Percentiles rank a stretch among this genome's conserved stretches.
Conservation (phyloP, 2,113 vertebrate genomes). For the Eulacestoma nigropectus region DNA sequence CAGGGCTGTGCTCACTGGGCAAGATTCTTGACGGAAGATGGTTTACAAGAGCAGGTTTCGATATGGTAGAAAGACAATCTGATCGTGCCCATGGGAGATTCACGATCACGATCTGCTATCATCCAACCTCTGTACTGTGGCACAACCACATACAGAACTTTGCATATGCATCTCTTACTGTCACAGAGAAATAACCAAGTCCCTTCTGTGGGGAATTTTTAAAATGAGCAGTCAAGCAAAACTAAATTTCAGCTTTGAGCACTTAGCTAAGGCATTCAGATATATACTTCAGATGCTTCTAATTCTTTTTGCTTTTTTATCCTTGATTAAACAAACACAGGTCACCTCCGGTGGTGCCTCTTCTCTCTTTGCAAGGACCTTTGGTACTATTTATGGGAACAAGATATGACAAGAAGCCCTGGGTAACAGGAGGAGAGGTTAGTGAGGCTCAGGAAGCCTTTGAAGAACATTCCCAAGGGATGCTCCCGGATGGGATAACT, state of each 20-base stretch:
- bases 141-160: background rate
- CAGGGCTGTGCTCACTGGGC: rapidly evolving
- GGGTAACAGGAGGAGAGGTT: background rate
- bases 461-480: background rate
- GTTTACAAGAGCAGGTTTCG: background rate
- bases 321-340: background rate
- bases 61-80: background rate
- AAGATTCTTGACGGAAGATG: background rate
- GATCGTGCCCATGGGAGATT: rapidly evolving
- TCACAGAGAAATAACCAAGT: background rate
- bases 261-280: background rate
- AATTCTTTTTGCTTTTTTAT: background rate
- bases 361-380: background rate
- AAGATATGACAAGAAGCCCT: rapidly evolving
- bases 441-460: background rate
- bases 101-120: rapidly evolving
- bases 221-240: background rate
- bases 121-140: background rate
- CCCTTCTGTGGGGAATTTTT: background rate
- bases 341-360: background rate
- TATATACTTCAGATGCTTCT: background rate
- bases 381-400: background rate
- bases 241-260: background rate
- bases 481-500: background rate
- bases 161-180: background rate